Percentiles rank a stretch among this genome's conserved stretches.
Conservation (phyloP, 2,797 vertebrate species). For the Trichosurus vulpecula region DNA sequence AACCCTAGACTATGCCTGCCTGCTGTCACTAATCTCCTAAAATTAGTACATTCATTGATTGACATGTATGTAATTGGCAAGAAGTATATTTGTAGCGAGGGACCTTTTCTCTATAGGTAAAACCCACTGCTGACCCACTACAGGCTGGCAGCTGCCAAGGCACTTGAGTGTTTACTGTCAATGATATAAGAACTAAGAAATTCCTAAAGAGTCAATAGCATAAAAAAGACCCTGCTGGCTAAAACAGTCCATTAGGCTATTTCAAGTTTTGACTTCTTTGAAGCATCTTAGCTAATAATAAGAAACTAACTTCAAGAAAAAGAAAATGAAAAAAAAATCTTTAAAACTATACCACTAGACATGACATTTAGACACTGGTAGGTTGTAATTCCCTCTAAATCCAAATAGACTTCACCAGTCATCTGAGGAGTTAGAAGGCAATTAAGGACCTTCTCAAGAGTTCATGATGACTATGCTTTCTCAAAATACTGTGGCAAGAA, state of each 20-base stretch:
- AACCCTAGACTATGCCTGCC: background rate
- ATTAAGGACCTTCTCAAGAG: constrained; percentile 72
- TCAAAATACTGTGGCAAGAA: constrained; percentile 74
- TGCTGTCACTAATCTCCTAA: background rate
- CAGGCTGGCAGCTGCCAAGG: constrained; percentile 48
- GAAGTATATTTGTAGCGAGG: background rate
- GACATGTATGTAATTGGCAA: constrained; percentile 29
- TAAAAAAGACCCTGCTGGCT: constrained; percentile 49
- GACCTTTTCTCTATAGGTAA: constrained; percentile 52
- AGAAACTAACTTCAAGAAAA: constrained; percentile 46
- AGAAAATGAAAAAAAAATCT: constrained; percentile 44
- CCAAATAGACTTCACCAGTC: constrained; percentile 65
- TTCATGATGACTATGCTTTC: constrained; percentile 69
- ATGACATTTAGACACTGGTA: constrained; percentile 63
- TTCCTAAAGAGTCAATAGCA: constrained; percentile 69
- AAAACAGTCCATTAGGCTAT: constrained; percentile 71
- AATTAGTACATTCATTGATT: constrained; percentile 7
- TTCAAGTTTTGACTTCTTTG: constrained; percentile 70
- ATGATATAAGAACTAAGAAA: constrained; percentile 61
- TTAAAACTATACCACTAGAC: constrained; percentile 39
- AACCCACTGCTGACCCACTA: background rate
- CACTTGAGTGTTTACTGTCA: constrained; percentile 42
- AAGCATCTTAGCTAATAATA: constrained; percentile 66
- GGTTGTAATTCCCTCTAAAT: constrained; percentile 69
- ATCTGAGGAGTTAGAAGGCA: constrained; percentile 63